phyloP scores from a whole-genome alignment of 2,113 vertebrate species.

The Anguilla japonica region DNA sequence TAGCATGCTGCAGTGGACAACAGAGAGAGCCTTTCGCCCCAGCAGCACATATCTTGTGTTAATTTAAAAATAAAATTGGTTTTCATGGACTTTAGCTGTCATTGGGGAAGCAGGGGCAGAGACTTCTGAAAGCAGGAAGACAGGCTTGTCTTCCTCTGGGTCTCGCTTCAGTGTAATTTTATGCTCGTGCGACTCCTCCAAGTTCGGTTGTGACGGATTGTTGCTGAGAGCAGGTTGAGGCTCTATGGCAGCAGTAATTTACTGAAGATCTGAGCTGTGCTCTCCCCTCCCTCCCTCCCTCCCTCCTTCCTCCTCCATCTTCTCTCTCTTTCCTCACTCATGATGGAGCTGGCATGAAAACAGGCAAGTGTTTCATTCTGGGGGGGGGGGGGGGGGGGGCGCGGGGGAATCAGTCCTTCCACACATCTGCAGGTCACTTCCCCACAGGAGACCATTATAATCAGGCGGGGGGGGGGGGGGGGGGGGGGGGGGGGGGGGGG shows the following conservation, averaged over 20 bases:
- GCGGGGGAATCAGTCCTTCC: neutral
- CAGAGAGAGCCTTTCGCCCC: no score
- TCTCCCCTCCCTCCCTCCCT: neutral
- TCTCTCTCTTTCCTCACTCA: neutral
- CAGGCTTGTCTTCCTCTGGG: neutral
- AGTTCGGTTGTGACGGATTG: neutral
- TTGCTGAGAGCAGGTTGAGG: neutral
- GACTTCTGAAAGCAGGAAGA: neutral
- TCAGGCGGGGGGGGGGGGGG: no score
- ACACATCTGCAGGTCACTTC: neutral
- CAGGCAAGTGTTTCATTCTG: neutral
- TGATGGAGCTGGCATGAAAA: neutral
- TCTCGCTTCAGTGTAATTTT: neutral
- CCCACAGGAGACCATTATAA: neutral
- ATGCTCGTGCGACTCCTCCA: neutral
- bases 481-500: no score
- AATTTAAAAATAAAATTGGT: neutral
- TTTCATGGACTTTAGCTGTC: neutral
- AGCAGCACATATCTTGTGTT: neutral
- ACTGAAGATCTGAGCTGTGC: neutral
- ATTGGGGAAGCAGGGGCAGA: neutral
- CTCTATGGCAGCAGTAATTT: neutral
- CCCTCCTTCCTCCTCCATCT: neutral
- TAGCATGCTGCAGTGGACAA: no score
- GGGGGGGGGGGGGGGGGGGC: neutral